A percentile compares a stretch with the other conserved stretches of the same genome.
Conservation (phyloP, 2,113 vertebrate genomes). For the Oceanites oceanicus region DNA sequence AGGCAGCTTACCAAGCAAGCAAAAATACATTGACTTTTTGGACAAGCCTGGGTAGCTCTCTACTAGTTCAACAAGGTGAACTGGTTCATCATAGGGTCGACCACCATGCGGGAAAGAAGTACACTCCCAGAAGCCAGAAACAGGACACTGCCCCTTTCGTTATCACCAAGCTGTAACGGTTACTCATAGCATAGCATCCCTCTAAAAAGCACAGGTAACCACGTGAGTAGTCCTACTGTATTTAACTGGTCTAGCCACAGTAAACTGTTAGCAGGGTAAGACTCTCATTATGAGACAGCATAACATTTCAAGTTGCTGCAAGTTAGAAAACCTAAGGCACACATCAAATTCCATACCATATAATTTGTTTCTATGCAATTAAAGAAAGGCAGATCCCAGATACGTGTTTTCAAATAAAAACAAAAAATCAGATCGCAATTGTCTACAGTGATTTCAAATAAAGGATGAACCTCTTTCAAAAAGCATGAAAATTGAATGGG, state of each 20-base stretch:
- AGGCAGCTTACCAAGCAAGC: neutral
- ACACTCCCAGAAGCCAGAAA: neutral
- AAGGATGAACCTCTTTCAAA: neutral
- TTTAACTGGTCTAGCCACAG: neutral
- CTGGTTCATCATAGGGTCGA: neutral
- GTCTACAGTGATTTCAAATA: neutral
- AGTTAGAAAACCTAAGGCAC: neutral
- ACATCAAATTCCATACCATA: neutral
- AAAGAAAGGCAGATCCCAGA: neutral
- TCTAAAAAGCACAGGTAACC: neutral
- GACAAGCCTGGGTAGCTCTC: neutral
- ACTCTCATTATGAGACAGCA: neutral
- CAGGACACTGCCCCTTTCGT: fast-evolving
- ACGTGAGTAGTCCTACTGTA: fast-evolving
- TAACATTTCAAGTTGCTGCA: neutral
- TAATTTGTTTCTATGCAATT: neutral
- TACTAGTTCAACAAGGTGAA: neutral
- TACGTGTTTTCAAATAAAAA: neutral
- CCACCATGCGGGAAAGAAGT: fast-evolving
- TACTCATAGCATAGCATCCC: neutral
- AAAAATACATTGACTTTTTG: neutral
- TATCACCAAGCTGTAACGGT: neutral
- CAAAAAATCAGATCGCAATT: neutral
- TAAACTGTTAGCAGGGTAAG: neutral
- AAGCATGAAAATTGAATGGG: neutral